Evolutionary conservation across 2,888 invertebrate genomes (phyloP).

Genomic region (Metellina segmentata): DNA sequence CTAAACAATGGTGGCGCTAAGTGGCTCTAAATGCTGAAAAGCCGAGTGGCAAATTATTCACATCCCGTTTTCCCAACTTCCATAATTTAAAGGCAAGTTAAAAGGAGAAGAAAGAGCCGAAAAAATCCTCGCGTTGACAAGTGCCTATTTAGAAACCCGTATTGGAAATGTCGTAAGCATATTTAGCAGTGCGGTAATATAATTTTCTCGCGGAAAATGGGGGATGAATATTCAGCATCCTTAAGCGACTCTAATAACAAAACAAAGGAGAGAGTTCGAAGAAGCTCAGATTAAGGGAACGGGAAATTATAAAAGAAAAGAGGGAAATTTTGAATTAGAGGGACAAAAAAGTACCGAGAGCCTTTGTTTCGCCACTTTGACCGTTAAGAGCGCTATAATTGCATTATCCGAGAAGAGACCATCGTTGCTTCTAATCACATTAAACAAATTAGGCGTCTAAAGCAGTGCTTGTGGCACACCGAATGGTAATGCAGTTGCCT

Average conservation of each 20-base stretch:
- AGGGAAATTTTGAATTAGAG: conserved; percentile 30
- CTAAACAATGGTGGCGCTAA: conserved; percentile 50
- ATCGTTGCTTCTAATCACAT: conserved; percentile 60
- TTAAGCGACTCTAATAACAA: conserved; percentile 58
- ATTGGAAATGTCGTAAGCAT: conserved; percentile 70
- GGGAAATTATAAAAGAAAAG: conserved; percentile 48
- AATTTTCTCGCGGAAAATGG: conserved; percentile 62
- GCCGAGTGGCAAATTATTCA: conserved; percentile 42
- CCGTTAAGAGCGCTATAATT: conserved; percentile 69
- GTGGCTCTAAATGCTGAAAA: conserved; percentile 55
- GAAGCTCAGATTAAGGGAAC: not conserved
- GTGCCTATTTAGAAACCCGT: conserved; percentile 52
- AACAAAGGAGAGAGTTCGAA: conserved; percentile 39
- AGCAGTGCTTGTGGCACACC: conserved; percentile 62
- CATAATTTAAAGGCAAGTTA: conserved; percentile 31
- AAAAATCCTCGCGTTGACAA: conserved; percentile 56
- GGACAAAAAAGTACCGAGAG: conserved; percentile 21
- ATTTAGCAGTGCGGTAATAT: conserved; percentile 60
- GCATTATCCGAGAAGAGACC: conserved; percentile 57
- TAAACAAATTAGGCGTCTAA: conserved; percentile 75
- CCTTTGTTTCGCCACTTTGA: conserved; percentile 70
- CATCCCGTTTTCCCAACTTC: conserved; percentile 28
- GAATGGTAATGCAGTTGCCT: conserved; percentile 64
- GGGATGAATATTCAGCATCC: conserved; percentile 69
- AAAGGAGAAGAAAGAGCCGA: not conserved